phyloP scores from a whole-genome alignment of 2,888 invertebrate genomes.

The Chaetoderma sp. region DNA sequence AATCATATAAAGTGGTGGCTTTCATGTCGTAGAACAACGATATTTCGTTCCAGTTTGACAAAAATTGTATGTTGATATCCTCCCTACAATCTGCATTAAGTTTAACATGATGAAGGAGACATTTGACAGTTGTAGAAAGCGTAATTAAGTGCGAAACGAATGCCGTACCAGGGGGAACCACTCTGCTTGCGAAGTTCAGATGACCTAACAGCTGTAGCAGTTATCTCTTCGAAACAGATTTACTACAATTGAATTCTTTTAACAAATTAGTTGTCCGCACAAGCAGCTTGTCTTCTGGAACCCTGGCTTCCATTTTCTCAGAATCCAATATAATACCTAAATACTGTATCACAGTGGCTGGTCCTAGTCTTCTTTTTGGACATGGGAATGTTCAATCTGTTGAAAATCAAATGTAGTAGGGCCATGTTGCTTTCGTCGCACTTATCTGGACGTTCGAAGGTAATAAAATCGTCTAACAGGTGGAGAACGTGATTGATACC shows the following conservation, averaged over 20 bases:
- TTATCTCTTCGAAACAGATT: no score
- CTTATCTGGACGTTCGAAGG: conserved; percentile 11
- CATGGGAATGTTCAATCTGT: conserved; percentile 26
- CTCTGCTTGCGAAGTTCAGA: conserved; percentile 24
- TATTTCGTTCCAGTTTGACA: no score
- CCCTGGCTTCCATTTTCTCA: conserved; percentile 20
- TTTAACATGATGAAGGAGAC: conserved; percentile 21
- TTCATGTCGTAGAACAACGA: no score
- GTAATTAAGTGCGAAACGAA: conserved; percentile 22
- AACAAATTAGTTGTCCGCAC: no score
- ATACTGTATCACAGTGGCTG: conserved; percentile 21
- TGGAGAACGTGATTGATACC: no score
- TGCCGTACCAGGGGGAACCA: conserved; percentile 18
- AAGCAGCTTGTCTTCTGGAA: conserved; percentile 32
- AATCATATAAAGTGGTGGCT: no score
- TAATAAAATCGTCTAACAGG: conserved; percentile 35
- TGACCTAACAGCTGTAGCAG: conserved; percentile 24
- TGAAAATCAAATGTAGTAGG: conserved; percentile 23
- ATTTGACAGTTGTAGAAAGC: conserved; percentile 20
- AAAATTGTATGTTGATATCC: conserved; percentile 15
- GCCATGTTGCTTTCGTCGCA: conserved; percentile 30
- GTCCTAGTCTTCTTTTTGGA: conserved; percentile 33
- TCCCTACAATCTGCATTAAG: conserved; percentile 16
- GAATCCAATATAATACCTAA: conserved; percentile 37
- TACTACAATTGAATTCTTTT: no score